Base-by-base conservation (phyloP, 2,888 invertebrate species). In the Cryptocheilus praepositus region DNA sequence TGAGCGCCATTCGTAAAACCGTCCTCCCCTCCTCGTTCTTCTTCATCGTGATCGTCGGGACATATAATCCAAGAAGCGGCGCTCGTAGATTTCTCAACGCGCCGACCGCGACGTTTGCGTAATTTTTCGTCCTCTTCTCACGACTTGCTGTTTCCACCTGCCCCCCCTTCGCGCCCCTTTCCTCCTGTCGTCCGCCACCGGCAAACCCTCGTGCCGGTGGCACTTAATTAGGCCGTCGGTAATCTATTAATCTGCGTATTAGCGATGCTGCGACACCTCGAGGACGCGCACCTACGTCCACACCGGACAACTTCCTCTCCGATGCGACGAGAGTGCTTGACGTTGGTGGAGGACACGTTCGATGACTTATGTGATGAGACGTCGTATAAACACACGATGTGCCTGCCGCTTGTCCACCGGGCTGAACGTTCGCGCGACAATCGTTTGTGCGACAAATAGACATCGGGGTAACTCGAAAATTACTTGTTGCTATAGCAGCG, bases 71-170 rank as follows among this genome's bases (percentile, higher is more conserved):
- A 56, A 66, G 36, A 36, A 36, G 28, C 18, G 36, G 43, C 19
- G 19, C 21, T 19, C 55, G 68, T 61, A 54, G 67, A 70, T 80
- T 81, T 74, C 80, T 60, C 71, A 76, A 76, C 68, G 59, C 46
- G 51, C 54, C 21, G 51, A 56, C 57, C 64, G 62, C 70, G 63
- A 44, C 63, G 36, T 74, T 81, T 81, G 70, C 74, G 80, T 61
- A 73, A 80, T 69, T 69, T 45, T 57, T 21, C 36, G 57, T 61
- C 67, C 62, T 46, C 67, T 46, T 68, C 57, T 36, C 36, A 36
- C 36, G 36, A 36, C 36, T 36, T 11, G 36, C 36, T 36, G 7
- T 36, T 36, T 28, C 49, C 49, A 46, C 61, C 53, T 51, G 4
- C 36, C 25, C 8, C 22, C 3, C 8, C 11, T 4, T 36, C 28